Base-by-base conservation (phyloP, 23 tunicate species). In the Trididemnum miniatum region DNA sequence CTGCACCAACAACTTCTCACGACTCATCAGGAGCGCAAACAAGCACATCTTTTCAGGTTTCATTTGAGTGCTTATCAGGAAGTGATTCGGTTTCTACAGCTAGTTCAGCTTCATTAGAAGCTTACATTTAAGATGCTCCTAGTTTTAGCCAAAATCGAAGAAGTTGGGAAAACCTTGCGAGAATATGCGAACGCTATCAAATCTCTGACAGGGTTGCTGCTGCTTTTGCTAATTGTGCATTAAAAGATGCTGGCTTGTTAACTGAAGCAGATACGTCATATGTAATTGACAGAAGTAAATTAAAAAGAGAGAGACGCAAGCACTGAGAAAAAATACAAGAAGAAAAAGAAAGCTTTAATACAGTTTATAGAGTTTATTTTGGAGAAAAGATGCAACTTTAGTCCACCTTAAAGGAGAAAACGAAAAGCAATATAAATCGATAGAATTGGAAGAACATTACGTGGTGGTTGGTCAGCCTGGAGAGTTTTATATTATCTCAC, bases 181-280 rank as follows among this genome's bases (percentile, higher is more conserved):
- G 37, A 40, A 73, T 73, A 20, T 73, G 79, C 38, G 59, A 73
- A 39, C 57, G 57, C 37, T 73, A 15, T 25, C 79, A 73, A 29
- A 28, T 73, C 15, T 73, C 59, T 24, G 79, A 73, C 59, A 73
- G 79, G 38, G 79, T 59, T 73, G 59, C 59, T 15, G 57, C 79
- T 15, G 59, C 59, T 2, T 57, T 73, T 26, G 79, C 59, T 15
- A 73, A 73, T 39, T 26, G 59, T 4, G 79, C 24, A 1, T 2
- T 39, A 1, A 7, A 38, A 73, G 79, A 73, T n/a, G 2, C 22
- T 15, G 5, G 31, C 28, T 20, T 39, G 38, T 15, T 37, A 3
- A 73, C 31, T 39, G 57, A 23, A 4, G 31, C 9, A 38, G 4
- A 3, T 1, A 73, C 37, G 2, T n/a, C 79, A 20, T 39, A 12